These are phyloP conservation scores for Cochlearius cochlearius DNA, from an alignment of 2,113 vertebrate species.

Conservation along the genomic window DNA sequence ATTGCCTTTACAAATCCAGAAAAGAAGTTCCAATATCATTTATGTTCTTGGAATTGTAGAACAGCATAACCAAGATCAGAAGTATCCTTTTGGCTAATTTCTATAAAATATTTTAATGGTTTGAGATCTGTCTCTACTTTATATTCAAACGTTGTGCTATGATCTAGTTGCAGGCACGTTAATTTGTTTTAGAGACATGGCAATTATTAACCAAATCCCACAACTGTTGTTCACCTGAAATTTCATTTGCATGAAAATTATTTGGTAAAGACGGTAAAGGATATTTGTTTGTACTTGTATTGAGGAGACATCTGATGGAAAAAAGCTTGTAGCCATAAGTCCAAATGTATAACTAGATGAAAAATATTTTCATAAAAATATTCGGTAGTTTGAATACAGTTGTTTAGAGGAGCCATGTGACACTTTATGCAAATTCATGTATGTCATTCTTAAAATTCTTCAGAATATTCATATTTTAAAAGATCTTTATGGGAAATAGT, in stretches of 20 bases:
- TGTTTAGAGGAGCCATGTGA: not conserved
- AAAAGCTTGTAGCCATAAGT: not conserved
- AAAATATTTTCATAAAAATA: not conserved
- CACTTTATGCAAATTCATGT: not conserved
- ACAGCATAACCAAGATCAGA: not conserved
- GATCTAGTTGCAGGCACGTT: not conserved
- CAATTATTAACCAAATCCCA: not conserved
- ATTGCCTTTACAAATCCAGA: not conserved
- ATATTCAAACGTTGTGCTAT: not conserved
- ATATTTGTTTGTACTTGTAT: not conserved
- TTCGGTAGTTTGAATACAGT: not conserved
- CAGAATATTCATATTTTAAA: not conserved
- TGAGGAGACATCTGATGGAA: not conserved
- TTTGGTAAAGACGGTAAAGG: not conserved
- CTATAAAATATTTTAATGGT: not conserved
- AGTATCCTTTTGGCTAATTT: not conserved
- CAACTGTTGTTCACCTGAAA: not conserved
- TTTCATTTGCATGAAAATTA: not conserved
- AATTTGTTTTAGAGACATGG: not conserved
- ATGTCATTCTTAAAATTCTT: not conserved
- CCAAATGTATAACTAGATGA: not conserved
- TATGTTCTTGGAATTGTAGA: not conserved
- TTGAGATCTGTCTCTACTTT: not conserved
- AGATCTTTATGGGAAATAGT: not conserved
- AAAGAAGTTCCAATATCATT: not conserved